A percentile compares a stretch with the other conserved stretches of the same genome.
These are phyloP conservation scores for Pachliopta kotzebuea DNA, from an alignment of 2,888 invertebrate genomes.

Conservation along the genomic window DNA sequence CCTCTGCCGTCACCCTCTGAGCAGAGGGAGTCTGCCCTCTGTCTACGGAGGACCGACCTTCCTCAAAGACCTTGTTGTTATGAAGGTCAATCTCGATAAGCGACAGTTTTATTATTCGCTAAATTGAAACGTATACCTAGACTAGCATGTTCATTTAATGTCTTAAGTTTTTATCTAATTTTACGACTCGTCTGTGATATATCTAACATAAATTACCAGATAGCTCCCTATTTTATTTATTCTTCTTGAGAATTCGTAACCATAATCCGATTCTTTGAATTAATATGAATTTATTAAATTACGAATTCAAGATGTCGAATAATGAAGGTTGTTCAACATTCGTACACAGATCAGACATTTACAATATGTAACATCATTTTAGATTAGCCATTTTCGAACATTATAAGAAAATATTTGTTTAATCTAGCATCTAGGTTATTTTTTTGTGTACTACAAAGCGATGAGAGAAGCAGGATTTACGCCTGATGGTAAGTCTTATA, in stretches of 20 bases:
- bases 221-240: background rate
- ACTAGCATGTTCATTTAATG: background rate
- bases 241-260: background rate
- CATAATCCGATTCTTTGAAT: background rate
- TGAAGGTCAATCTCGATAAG: conserved; percentile 55
- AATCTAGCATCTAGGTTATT: too few species aligned
- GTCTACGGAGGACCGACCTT: conserved; percentile 55
- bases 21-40: conserved; percentile 44
- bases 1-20: conserved; percentile 52
- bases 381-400: too few species aligned
- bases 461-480: too few species aligned
- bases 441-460: too few species aligned
- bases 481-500: too few species aligned
- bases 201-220: background rate
- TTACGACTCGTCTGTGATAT: background rate
- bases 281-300: background rate
- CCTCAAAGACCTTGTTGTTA: conserved; percentile 58
- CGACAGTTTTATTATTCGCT: conserved; percentile 26
- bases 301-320: background rate
- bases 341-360: background rate
- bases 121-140: background rate
- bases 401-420: too few species aligned
- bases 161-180: background rate
- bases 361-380: background rate
- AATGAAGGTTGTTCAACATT: background rate